phyloP scores from a whole-genome alignment of 2,113 vertebrate genomes.

The Myocastor coypus region DNA sequence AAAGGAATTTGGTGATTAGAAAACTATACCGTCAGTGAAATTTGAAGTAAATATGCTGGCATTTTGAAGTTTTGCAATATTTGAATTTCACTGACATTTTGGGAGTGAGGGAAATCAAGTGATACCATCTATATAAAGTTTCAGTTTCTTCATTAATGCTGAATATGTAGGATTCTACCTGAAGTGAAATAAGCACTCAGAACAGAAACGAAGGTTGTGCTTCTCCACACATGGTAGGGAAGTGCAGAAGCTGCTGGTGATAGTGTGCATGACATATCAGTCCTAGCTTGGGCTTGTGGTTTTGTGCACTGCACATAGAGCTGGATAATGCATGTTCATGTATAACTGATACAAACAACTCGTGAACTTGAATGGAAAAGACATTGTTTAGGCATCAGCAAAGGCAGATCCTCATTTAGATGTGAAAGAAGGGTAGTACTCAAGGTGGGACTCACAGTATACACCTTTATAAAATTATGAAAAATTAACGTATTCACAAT shows the following conservation, averaged over 20 bases:
- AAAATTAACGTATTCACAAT: background rate
- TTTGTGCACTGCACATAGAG: background rate
- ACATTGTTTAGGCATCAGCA: background rate
- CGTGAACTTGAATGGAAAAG: too few relatives aligned
- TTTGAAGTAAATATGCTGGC: background rate
- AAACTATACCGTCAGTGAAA: background rate
- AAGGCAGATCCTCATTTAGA: background rate
- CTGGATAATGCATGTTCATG: background rate
- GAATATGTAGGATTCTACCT: background rate
- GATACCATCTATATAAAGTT: background rate
- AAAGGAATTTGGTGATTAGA: slow-evolving; percentile 4
- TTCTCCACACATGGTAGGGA: background rate
- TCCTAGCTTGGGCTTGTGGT: background rate
- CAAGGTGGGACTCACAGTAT: background rate
- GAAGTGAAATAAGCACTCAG: background rate
- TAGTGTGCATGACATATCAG: background rate
- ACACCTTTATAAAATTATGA: background rate
- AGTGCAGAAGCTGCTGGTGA: background rate
- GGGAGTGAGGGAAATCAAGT: background rate
- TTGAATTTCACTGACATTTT: background rate
- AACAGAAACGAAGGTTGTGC: background rate
- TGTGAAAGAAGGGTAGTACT: background rate
- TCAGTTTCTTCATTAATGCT: background rate
- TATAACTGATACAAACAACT: background rate
- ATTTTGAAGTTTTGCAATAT: background rate